Base-by-base conservation (phyloP, 2,113 vertebrate species). In the Galemys pyrenaicus region DNA sequence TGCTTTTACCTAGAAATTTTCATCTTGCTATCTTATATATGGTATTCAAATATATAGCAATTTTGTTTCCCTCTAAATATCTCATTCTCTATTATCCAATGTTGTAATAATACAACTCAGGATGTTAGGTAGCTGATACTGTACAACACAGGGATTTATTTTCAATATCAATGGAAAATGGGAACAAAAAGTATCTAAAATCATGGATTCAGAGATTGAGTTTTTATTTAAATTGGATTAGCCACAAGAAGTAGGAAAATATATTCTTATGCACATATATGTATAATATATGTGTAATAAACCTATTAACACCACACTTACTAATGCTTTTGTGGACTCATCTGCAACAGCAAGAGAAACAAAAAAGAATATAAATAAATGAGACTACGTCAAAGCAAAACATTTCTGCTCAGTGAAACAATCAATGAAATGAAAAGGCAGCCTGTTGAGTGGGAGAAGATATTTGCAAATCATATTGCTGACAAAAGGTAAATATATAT, bases 201-300 rank as follows among this genome's bases (percentile, higher is more conserved):
- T 74, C 41, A 91, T 93, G 24, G 35, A 60, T 80, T 91, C 35
- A 80, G 82, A 79, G 13, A 13, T 20, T n/a, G 87, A n/a, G 44
- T 89, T 78, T 82, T 86, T 71, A 67, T 62, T 93, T 46, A 86
- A 94, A 62, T 51, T 84, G 41, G 35, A 58, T 8, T 83, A n/a
- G 71, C 51, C 86, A 67, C 1, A 0, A 85, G 32, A 64, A 7
- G 7, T 37, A 87, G 26, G 9, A 4, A 26, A 75, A 78, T n/a
- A 35, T 56, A 24, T 56, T 11, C 13, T 51, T 17, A 51, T 51
- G 17, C 15, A 51, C 49, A 51, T 51, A 51, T 51, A 51, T 51
- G 49, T 17, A 51, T 51, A 51, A 51, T 51, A 51, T 51, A 51
- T 51, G 22, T 56, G 5, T 22, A 56, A 56, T 56, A 22, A 56